Evolutionary conservation across 1,140 invertebrate species (phyloP).

Genomic region (Achroia grisella): DNA sequence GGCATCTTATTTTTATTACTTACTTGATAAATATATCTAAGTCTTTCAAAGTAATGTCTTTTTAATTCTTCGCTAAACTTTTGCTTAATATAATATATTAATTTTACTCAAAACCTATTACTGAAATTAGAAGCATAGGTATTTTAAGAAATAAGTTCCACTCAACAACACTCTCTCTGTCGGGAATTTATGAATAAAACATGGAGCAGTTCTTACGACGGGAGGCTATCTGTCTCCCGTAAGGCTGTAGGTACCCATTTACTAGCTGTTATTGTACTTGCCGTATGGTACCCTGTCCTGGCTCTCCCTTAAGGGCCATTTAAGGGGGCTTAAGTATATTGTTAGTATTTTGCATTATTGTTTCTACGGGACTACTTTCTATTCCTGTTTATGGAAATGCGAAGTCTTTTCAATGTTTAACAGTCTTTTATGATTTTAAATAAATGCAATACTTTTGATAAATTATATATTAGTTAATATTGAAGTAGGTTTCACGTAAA

Average conservation of each 20-base stretch:
- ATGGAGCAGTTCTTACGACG: slow-evolving; percentile 1
- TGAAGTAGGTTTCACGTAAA: too few relatives aligned
- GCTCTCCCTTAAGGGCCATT: slow-evolving; percentile 1
- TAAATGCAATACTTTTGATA: too few relatives aligned
- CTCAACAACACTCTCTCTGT: neutral
- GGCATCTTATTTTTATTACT: too few relatives aligned
- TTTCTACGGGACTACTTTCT: neutral
- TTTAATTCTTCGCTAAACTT: too few relatives aligned
- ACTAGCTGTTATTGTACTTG: neutral
- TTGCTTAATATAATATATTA: too few relatives aligned
- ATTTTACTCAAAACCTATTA: slow-evolving; percentile 1
- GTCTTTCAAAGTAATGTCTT: too few relatives aligned
- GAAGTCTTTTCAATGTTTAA: slow-evolving; percentile 8
- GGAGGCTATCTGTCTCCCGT: slow-evolving; percentile 12
- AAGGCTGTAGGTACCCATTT: neutral
- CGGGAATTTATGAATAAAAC: slow-evolving; percentile 16
- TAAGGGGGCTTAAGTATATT: slow-evolving; percentile 2
- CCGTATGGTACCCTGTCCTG: neutral
- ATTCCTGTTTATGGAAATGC: too few relatives aligned
- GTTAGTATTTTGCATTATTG: slow-evolving; percentile 2
- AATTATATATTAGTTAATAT: too few relatives aligned
- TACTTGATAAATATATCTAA: too few relatives aligned
- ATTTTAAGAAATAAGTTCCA: slow-evolving; percentile 6
- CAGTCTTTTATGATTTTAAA: slow-evolving; percentile 7
- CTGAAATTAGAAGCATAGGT: slow-evolving; percentile 8